Base-by-base conservation (phyloP, 2,888 invertebrate species). In the Chrysina gloriosa region DNA sequence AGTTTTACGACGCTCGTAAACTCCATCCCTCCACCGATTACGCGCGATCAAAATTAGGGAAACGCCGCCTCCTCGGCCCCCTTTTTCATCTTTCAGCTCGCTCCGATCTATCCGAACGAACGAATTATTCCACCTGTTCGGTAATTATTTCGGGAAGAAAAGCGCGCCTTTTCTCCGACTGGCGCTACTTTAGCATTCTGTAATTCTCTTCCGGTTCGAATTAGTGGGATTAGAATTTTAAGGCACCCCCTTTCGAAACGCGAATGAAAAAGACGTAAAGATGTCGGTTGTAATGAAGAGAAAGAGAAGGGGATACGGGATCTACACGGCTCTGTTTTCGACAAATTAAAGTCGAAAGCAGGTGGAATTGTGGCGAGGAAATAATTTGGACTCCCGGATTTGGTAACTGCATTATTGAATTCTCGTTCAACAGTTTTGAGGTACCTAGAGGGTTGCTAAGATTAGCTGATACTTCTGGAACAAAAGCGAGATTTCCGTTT, bases 1-100 rank as follows among this genome's bases (percentile, higher is more conserved):
- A 61, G 27, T 61, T 61, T 61, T 61, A 61, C 58, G 58, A 61
- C 42, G 21, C n/a, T 19, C 42, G 16, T 42, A 61, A 61, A 61
- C 25, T 42, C 58, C 42, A 27, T 29, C 58, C 42, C 27, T 29
- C 52, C 5, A 61, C n/a, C n/a, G n/a, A 42, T 29, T 52, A 11
- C 50, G 14, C 31, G 7, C 31, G 58, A 61, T 61, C 42, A 61
- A 61, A 61, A 61, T 61, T 61, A 61, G 58, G 11, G 42, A 61
- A 61, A 14, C 14, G 27, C 31, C 19, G 23, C 21, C 42, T 23
- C 47, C 27, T 29, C 5, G 31, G 16, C 31, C 31, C 29, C 52
- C 52, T 31, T 19, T 16, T 29, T 52, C 29, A 29, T 52, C 31
- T 31, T 6, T 31, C 34, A 16, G 16, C 25, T 52, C 31, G 14